A percentile compares a stretch with the other conserved stretches of the same genome.
Conservation (phyloP, 1,140 invertebrate genomes). For the Rhyacophila brunnea region DNA sequence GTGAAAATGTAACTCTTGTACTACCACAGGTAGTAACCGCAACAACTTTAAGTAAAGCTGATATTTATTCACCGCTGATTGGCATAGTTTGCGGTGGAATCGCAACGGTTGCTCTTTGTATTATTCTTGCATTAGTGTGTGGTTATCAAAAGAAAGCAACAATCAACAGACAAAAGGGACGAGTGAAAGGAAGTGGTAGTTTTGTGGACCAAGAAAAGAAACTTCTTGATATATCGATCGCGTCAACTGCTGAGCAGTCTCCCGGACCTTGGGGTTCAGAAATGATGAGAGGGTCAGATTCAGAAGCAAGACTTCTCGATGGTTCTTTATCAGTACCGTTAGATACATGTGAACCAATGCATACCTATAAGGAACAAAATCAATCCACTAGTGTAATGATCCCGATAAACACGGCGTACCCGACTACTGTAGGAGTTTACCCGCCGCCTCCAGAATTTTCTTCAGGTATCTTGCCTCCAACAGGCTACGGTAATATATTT, state of each 20-base stretch:
- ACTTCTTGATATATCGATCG: constrained; percentile 69
- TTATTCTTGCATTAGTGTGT: constrained; percentile 59
- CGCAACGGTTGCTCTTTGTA: constrained; percentile 51
- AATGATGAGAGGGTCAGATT: constrained; percentile 60
- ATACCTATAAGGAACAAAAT: constrained; percentile 73
- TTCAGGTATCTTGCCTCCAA: constrained; percentile 30
- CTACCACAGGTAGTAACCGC: constrained; percentile 70
- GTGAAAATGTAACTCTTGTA: constrained; percentile 67
- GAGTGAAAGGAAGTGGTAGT: constrained; percentile 66
- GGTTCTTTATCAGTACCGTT: constrained; percentile 42
- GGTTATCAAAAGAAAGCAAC: constrained; percentile 45
- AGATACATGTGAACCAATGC: constrained; percentile 59
- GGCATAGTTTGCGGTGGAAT: constrained; percentile 56
- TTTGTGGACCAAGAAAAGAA: constrained; percentile 78
- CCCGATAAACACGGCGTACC: constrained; percentile 27
- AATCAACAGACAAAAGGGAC: constrained; percentile 55
- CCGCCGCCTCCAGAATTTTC: constrained; percentile 45
- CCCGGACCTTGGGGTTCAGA: constrained; percentile 52
- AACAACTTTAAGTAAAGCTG: constrained; percentile 62
- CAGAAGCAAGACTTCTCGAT: constrained; percentile 44
- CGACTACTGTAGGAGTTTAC: constrained; percentile 26
- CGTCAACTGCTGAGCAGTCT: constrained; percentile 69
- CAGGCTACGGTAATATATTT: constrained; percentile 67
- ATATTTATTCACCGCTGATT: constrained; percentile 59
- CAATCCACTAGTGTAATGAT: constrained; percentile 43